Base-by-base conservation (phyloP, 1,140 invertebrate genomes). In the Drosophila busckii region DNA sequence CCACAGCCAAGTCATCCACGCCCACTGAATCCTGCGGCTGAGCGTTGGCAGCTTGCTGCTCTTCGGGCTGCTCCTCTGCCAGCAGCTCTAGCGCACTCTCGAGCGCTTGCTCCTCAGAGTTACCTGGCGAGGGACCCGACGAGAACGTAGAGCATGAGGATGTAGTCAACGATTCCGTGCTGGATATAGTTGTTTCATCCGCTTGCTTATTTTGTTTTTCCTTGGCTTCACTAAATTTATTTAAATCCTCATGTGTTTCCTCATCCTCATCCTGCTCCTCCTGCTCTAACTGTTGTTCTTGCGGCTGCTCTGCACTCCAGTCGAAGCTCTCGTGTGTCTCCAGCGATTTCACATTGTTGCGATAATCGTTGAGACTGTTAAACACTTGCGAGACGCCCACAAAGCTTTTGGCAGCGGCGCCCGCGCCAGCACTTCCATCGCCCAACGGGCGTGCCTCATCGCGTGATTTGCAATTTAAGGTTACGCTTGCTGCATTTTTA, bases 341-440 rank as follows among this genome's bases (percentile, higher is more conserved):
- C 40, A 85, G 38, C 0, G 73, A 83, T 38, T 89, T 87, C 29
- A 88, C 88, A 50, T 88, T 87, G 62, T 90, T 91, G 20, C 91
- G 88, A 65, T 91, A 92, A 17, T 92, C 91, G 31, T 91, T 91
- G n/a, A 92, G 85, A 68, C 91, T 92, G 58, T 89, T 90, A 63
- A 92, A 92, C 15, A 92, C 90, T 75, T 92, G 85, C 5, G 85
- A 87, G 45, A 87, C 85, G 25, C 59, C 83, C 40, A 87, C 76
- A 62, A 87, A 85, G 41, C 38, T 70, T 25, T 82, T 85, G 13
- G 41, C 52, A n/a, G 48, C 60, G 40, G 41, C 26, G 4, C 40
- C 13, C 2, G 25, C 8, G 26, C 25, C 58, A 1, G 22, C 53
- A 32, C 20, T 52, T 15, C 69, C 69, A 23, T 71, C 64, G 40